Conservation (phyloP, 35 echinoderm and acorn worm species). For the Apostichopus californicus region DNA sequence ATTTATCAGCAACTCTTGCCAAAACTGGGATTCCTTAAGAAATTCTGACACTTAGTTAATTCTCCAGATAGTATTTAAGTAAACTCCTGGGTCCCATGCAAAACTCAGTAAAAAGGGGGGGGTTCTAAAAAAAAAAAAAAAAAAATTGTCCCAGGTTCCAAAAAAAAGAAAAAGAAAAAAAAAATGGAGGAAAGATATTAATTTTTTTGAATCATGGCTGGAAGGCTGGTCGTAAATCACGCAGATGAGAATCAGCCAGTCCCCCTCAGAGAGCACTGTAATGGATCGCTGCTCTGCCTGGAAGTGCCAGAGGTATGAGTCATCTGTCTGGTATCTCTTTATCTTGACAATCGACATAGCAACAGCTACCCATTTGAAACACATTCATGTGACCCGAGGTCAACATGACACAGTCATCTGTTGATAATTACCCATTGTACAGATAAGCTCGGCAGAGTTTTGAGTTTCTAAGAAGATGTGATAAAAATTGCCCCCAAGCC, state of each 20-base stretch:
- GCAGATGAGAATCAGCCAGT: neutral
- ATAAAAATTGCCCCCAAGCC: too few relatives aligned
- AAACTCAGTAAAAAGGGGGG: too few relatives aligned
- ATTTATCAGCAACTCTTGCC: too few relatives aligned
- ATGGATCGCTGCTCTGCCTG: too few relatives aligned
- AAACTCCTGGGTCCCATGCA: too few relatives aligned
- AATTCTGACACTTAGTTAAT: too few relatives aligned
- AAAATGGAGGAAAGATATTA: neutral
- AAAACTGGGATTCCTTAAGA: too few relatives aligned
- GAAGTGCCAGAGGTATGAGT: neutral
- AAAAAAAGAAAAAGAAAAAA: neutral
- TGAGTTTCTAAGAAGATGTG: neutral
- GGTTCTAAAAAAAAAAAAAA: too few relatives aligned
- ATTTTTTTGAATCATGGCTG: too few relatives aligned
- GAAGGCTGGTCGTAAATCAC: neutral
- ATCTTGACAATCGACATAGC: neutral
- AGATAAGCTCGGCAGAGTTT: neutral
- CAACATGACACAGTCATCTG: neutral
- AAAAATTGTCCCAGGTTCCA: neutral
- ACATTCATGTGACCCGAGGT: slow-evolving; percentile 2
- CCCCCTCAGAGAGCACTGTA: neutral
- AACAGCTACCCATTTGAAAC: neutral
- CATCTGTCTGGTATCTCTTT: neutral
- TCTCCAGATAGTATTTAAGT: too few relatives aligned
- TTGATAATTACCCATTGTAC: neutral